These are phyloP conservation scores for Diogma glabrata DNA, from an alignment of 2,888 invertebrate species.

Conservation along the genomic window DNA sequence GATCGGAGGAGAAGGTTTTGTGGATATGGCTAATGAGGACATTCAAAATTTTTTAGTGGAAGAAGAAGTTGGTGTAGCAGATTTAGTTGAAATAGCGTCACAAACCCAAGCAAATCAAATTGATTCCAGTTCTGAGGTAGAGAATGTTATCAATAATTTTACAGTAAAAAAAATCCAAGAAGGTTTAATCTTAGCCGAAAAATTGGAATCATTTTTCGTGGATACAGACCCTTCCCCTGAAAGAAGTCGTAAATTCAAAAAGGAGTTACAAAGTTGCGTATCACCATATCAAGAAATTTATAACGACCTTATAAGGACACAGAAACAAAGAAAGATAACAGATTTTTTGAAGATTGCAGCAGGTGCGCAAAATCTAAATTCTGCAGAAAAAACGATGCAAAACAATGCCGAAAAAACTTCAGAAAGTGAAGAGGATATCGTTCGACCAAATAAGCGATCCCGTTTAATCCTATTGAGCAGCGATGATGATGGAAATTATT, in stretches of 20 bases:
- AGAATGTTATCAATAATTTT: too few relatives aligned
- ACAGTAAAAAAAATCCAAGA: neutral
- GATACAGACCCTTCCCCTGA: too few relatives aligned
- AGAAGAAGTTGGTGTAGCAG: neutral
- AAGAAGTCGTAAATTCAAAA: too few relatives aligned
- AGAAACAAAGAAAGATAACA: neutral
- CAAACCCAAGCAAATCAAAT: constrained; percentile 2
- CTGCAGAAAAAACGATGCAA: too few relatives aligned
- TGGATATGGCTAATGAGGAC: constrained; percentile 1
- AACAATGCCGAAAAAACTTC: constrained; percentile 2
- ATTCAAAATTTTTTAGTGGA: neutral
- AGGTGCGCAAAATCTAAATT: too few relatives aligned
- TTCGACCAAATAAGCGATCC: constrained; percentile 3
- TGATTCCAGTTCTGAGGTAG: neutral
- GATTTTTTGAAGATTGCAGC: constrained; percentile 1
- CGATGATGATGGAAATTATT: too few relatives aligned
- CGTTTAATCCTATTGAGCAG: neutral
- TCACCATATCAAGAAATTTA: constrained; percentile 9
- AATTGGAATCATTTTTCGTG: neutral
- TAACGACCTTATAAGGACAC: constrained; percentile 4
- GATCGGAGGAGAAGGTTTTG: neutral
- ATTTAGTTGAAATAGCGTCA: neutral
- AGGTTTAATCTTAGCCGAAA: constrained; percentile 3
- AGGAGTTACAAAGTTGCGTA: too few relatives aligned
- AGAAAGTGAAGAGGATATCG: neutral